Evolutionary conservation across 2,797 vertebrate genomes (phyloP), one percentile per base, ranked within the genome.

Genomic region (Hylomyscus alleni): DNA sequence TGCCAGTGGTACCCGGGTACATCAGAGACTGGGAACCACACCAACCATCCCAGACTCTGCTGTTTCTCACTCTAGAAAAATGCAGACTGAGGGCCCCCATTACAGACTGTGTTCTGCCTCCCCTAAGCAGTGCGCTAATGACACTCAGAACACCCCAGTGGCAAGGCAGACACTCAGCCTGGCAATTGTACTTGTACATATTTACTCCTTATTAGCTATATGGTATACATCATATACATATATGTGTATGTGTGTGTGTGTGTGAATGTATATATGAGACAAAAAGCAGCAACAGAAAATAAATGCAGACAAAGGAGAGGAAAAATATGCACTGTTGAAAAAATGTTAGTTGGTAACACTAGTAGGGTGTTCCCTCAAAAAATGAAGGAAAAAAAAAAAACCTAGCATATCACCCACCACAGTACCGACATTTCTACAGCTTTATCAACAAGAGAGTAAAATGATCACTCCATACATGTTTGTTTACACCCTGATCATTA

Each of bases 401-500:
- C 24, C 11, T 56, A 60, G 11, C 3, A 12, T 12, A 20, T 9
- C 58, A 88, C 8, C 29, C 9, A 31, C 17, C 15, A 26, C 19
- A 60, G 9, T 34, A n/a, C 17, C 29, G 37, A 34, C 40, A 8
- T 34, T n/a, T 81, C 29, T 47, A 58, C 60, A 31, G n/a, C 37
- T 47, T 11, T 26, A 20, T 15, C 0, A 24, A 89, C 6, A 52
- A 58, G 40, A 13, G 65, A 50, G 54, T 0, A 44, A 29, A 50
- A 29, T 47, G 56, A 40, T 31, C 4, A 10, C 29, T n/a, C 50
- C 89, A 40, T 4, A 69, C 24, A 37, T 24, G 40, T 4, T 19
- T 29, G 12, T 20, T 7, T 40, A 3, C 0, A 12, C 2, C 6
- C 1, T 40, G 24, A 4, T 84, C 31, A 52, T n/a, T 1, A 20